A percentile compares a stretch with the other conserved stretches of the same genome.
These are phyloP conservation scores for Pammene fasciana DNA, from an alignment of 2,888 invertebrate species.

Conservation along the genomic window DNA sequence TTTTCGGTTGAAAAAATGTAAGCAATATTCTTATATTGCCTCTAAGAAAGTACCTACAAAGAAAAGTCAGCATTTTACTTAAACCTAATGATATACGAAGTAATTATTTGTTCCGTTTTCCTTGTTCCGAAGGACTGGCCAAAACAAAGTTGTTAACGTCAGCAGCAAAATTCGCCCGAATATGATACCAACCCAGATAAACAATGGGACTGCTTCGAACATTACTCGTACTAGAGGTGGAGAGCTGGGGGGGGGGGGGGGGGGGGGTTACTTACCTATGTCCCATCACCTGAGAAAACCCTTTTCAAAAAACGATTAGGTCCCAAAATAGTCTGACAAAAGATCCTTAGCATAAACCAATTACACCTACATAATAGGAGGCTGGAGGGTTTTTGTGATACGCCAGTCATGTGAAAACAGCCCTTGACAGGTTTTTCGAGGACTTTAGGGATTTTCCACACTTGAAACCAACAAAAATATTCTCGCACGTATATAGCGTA, in stretches of 20 bases:
- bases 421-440: neutral
- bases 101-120: conserved; percentile 7
- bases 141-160: conserved; percentile 18
- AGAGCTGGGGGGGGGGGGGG: no score
- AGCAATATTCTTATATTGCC: no score
- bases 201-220: neutral
- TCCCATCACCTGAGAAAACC: conserved; percentile 5
- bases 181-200: neutral
- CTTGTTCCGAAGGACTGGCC: neutral
- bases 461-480: neutral
- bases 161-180: conserved; percentile 6
- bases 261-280: no score
- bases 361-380: conserved; percentile 57
- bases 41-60: no score
- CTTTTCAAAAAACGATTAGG: conserved; percentile 11
- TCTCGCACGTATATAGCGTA: no score
- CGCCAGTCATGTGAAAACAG: neutral
- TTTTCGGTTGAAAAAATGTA: no score
- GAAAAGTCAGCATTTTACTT: no score
- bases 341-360: conserved; percentile 66
- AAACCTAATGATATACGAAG: no score
- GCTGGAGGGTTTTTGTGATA: conserved; percentile 44
- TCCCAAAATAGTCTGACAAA: conserved; percentile 44
- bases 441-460: neutral
- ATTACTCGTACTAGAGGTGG: neutral